Conservation (phyloP, 2,113 vertebrate species). For the Pomatorhinus ruficollis region DNA sequence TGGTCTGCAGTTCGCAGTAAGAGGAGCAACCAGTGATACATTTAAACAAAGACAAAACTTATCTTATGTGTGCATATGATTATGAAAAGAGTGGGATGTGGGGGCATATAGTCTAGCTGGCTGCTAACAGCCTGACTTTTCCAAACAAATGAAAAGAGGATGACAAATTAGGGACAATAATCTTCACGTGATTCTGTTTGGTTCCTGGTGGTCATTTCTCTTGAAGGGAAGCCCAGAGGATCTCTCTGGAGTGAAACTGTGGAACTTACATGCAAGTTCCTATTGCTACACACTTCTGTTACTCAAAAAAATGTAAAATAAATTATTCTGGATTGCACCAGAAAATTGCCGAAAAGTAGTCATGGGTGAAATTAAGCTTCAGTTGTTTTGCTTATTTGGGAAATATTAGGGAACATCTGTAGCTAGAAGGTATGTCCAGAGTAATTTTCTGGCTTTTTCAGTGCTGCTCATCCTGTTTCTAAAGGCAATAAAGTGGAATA, state of each 20-base stretch:
- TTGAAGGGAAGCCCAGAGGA: neutral
- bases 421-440: neutral
- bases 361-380: neutral
- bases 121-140: neutral
- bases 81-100: neutral
- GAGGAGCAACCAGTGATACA: neutral
- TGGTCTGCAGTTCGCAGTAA: neutral
- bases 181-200: neutral
- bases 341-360: neutral
- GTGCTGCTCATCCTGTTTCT: neutral
- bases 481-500: neutral
- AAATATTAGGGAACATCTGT: neutral
- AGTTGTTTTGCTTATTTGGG: neutral
- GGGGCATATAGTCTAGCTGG: neutral
- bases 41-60: neutral
- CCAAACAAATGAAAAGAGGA: neutral
- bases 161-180: neutral
- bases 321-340: neutral
- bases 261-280: neutral
- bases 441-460: neutral
- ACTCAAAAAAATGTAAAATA: neutral
- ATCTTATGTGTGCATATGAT: neutral
- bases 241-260: neutral
- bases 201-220: neutral
- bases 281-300: neutral